These are phyloP conservation scores for Sebastes schlegelii DNA, from an alignment of 2,113 vertebrate genomes.

Conservation along the genomic window DNA sequence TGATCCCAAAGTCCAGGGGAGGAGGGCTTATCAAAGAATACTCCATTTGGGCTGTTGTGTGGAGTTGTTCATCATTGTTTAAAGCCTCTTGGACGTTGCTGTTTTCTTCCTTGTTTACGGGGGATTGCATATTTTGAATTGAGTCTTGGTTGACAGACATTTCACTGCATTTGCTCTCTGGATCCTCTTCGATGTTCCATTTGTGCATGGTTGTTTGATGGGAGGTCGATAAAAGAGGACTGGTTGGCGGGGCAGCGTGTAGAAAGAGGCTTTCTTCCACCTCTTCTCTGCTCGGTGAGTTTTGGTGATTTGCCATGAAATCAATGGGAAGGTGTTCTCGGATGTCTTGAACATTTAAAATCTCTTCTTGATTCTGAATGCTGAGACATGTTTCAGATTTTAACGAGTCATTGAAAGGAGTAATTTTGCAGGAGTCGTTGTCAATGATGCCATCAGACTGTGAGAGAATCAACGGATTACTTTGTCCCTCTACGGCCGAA, in stretches of 20 bases:
- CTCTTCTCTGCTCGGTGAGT: slow-evolving; percentile 68
- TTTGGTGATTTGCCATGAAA: slow-evolving; percentile 77
- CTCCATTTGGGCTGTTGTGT: slow-evolving; percentile 48
- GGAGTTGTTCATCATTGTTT: slow-evolving; percentile 39
- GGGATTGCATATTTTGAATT: slow-evolving; percentile 49
- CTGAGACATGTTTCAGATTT: slow-evolving; percentile 50
- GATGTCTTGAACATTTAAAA: slow-evolving; percentile 73
- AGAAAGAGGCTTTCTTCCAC: slow-evolving; percentile 58
- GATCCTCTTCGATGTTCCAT: slow-evolving; percentile 42
- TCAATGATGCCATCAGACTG: slow-evolving; percentile 60
- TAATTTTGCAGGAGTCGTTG: slow-evolving; percentile 53
- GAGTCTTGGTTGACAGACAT: slow-evolving; percentile 56
- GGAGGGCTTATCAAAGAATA: slow-evolving; percentile 73
- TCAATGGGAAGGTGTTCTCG: slow-evolving; percentile 73
- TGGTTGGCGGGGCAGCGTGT: slow-evolving; percentile 50
- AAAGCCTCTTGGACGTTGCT: slow-evolving; percentile 43
- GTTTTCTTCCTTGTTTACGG: slow-evolving; percentile 45
- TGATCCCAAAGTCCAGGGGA: slow-evolving; percentile 64
- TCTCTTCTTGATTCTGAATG: slow-evolving; percentile 64
- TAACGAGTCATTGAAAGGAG: slow-evolving; percentile 52
- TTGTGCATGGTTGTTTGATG: slow-evolving; percentile 46
- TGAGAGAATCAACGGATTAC: slow-evolving; percentile 74
- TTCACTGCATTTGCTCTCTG: slow-evolving; percentile 51
- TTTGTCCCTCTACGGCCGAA: slow-evolving; percentile 59
- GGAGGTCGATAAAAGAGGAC: slow-evolving; percentile 60